A percentile compares a stretch with the other conserved stretches of the same genome.
These are phyloP conservation scores for Pristionchus maxplancki DNA, from an alignment of 2,888 invertebrate species.

Conservation along the genomic window DNA sequence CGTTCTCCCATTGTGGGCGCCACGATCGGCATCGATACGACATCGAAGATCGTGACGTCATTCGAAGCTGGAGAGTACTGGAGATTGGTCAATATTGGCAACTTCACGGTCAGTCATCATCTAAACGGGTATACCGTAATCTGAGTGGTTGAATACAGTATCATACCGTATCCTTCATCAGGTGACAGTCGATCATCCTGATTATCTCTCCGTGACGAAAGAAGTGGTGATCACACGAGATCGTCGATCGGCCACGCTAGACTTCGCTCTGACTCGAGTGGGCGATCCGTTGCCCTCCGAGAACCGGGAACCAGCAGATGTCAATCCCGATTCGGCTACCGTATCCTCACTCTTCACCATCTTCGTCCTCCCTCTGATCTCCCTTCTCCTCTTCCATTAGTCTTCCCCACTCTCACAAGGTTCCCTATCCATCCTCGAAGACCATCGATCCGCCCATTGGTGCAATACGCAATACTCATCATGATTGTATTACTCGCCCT, in stretches of 20 bases:
- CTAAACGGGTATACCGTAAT: background rate
- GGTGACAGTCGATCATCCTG: conserved; percentile 71
- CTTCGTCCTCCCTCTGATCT: conserved; percentile 1
- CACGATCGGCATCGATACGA: conserved; percentile 84
- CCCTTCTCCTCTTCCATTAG: conserved; percentile 9
- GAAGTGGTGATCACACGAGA: conserved; percentile 59
- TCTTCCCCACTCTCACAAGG: background rate
- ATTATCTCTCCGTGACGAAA: conserved; percentile 59
- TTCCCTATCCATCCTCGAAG: background rate
- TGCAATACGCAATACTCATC: conserved; percentile 35
- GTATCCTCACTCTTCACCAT: conserved; percentile 13
- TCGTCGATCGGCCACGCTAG: conserved; percentile 12
- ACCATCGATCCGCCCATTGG: background rate
- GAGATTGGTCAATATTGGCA: conserved; percentile 91
- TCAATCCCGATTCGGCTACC: conserved; percentile 4
- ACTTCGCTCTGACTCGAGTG: conserved; percentile 51
- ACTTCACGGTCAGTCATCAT: conserved; percentile 81
- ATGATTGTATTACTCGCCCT: conserved; percentile 24
- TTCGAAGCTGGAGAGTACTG: conserved; percentile 92
- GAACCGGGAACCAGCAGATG: background rate
- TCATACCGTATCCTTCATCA: conserved; percentile 41
- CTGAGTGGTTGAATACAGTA: background rate
- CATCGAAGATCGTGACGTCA: conserved; percentile 87
- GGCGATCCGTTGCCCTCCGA: conserved; percentile 22
- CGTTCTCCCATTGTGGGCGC: conserved; percentile 86